Evolutionary conservation across 2,888 invertebrate species (phyloP), one percentile per base, ranked within the genome.

Genomic region (Apamea sordens): DNA sequence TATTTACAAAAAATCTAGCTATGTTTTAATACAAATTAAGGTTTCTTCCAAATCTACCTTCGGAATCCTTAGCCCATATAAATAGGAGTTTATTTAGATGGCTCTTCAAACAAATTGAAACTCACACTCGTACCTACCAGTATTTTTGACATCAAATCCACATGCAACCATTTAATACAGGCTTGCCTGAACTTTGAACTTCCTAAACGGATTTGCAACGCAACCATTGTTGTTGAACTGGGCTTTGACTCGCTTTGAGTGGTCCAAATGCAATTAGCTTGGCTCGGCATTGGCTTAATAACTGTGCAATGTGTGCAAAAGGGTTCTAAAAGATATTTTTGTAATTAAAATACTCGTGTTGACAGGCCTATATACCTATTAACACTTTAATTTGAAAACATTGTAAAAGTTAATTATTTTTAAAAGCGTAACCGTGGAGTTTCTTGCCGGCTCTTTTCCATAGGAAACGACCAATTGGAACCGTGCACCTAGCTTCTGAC

Each of bases 251-350:
- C 2, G 36, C 28, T 68, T 53, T 73, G n/a, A 76, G 70, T 61
- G 67, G 82, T 63, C 11, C 15, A 68, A 77, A 81, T 47, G 28
- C 7, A 56, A 47, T 81, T 82, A 67, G 15, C 61, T 80, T 44
- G 41, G 18, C n/a, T 15, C 1, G 8, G 32, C 0, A 69, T 47
- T 28, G 10, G 24, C n/a, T 41, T 47, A 32, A 10, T 72, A 44
- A 36, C 28, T 47, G 68, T 32, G 1, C 61, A 24, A 44, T 18
- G 18, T 28, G 28, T 8, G 4, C 11, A 32, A 15, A 21, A 56
- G 21, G 24, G 21, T 36, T 7, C 5, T 32, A 11, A 13, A 24
- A 24, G 0, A 18, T 7, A 18, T 36, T 64, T 59, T 44, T 18
- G 21, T 67, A 59, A 76, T 67, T 67, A 18, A 59, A 65, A 77